Evolutionary conservation across 2,113 vertebrate species (phyloP), one percentile per base, ranked within the genome.

Genomic region (Otolemur garnettii): DNA sequence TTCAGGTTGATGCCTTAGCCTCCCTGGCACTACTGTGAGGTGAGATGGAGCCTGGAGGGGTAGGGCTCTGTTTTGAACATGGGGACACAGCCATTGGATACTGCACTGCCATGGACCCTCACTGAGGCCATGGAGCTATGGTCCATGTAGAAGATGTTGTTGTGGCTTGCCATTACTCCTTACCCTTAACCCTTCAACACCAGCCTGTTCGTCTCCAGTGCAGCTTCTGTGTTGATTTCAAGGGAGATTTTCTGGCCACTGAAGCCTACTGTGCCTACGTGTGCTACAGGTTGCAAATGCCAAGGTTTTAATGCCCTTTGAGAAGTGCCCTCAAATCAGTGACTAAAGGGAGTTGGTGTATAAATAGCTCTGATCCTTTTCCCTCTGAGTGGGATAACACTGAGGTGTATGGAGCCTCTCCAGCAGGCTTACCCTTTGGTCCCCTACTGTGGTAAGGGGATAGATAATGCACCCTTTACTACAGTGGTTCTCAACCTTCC

Each of bases 101-200:
- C 33, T 5, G 24, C 10, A 4, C 50, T 66, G n/a, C 53, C 42
- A 2, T 1, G 17, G 78, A n/a, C 17, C 28, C 26, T 66, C 5
- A 30, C 87, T 33, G 35, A 82, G 5, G 62, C 60, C 12, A 0
- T 45, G 55, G 66, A 53, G 7, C 82, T 0, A 0, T 3, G 2
- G 26, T 83, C 42, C 15, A 13, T 3, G 19, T 26, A 69, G 50
- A 64, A 94, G 30, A 68, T 38, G 17, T 8, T 17, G 13, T 28
- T 24, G 8, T 50, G 66, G 22, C 30, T 19, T 18, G 19, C 50
- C 55, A 1, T 12, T 4, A 8, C 28, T 11, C 53, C 42, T 28
- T 17, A 22, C 26, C 28, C 8, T 94, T 18, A 12, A 2, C 45
- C 30, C 28, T 53, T 50, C 4, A 59, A 18, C 30, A 11, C 15